Evolutionary conservation across 2,888 invertebrate species (phyloP), one percentile per base, ranked within the genome.

Genomic region (Cerceris rybyensis): DNA sequence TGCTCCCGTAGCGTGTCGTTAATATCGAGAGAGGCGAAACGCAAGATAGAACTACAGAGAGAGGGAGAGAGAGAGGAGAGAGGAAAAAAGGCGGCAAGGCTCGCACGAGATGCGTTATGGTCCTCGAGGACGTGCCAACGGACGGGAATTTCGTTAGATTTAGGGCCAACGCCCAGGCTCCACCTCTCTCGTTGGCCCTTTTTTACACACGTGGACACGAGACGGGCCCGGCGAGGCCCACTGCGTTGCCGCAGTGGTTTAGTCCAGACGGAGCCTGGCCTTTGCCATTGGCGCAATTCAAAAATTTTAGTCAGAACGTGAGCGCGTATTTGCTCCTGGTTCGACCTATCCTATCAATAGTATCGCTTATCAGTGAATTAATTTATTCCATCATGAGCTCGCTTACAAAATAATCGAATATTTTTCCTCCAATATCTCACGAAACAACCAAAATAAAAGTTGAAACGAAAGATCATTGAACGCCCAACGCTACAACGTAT

Each of bases 91-190:
- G 7, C 17, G 43, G n/a, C 57, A 17, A 41, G 39, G 54, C 4
- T 52, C 17, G 42, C 59, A 46, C 28, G 58, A 72, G 73, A 74
- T 60, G 52, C 72, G 80, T 84, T 80, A 76, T 75, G 69, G 59
- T 50, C 61, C 58, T 46, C 39, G 68, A 52, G 59, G 49, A 73
- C 50, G 75, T 54, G 70, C 67, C 66, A 71, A 61, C 70, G 73
- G 71, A 49, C 72, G 70, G 70, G 74, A 76, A 76, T 78, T 87
- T 86, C 80, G 86, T 86, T 87, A 86, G 87, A 81, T 86, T 85
- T 83, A 86, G 86, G 86, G 81, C 87, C 87, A 78, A 86, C 86
- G 84, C 82, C 85, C 86, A 82, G 82, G 46, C 59, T 73, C 74
- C 66, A 69, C 65, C 69, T 58, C 63, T 73, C 64, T 59, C 66